Conservation (phyloP, 2,888 invertebrate species). For the Leptothorax acervorum region DNA sequence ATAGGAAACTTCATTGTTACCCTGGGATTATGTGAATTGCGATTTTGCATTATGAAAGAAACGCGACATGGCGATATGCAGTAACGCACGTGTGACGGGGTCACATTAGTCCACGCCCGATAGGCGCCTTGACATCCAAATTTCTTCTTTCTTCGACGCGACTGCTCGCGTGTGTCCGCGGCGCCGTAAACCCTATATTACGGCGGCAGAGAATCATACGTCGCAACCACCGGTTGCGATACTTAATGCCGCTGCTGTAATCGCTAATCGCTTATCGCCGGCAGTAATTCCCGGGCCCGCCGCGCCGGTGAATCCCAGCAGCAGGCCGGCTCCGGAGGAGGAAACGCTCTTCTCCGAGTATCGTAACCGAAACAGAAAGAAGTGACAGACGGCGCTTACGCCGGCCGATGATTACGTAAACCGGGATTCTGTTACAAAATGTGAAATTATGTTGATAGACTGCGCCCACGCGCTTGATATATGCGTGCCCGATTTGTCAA, state of each 20-base stretch:
- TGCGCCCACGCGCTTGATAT: neutral
- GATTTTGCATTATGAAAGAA: constrained; percentile 73
- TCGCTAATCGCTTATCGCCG: constrained; percentile 33
- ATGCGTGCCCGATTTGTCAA: constrained; percentile 21
- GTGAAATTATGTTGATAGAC: constrained; percentile 56
- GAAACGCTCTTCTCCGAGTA: constrained; percentile 29
- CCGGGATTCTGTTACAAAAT: constrained; percentile 62
- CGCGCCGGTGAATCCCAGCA: neutral
- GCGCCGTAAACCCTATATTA: constrained; percentile 36
- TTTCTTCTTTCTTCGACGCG: constrained; percentile 34
- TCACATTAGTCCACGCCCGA: constrained; percentile 32
- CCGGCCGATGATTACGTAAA: constrained; percentile 5
- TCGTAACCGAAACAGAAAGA: constrained; percentile 65
- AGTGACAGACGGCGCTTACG: constrained; percentile 27
- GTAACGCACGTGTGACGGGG: constrained; percentile 34
- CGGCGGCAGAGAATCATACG: constrained; percentile 24
- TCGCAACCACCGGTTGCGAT: constrained; percentile 43
- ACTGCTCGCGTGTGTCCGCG: constrained; percentile 38
- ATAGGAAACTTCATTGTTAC: constrained; percentile 75
- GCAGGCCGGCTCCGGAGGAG: neutral
- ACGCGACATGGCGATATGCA: constrained; percentile 52
- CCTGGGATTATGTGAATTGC: constrained; percentile 72
- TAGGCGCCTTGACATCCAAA: constrained; percentile 77
- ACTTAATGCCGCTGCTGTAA: constrained; percentile 36
- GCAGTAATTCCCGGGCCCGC: constrained; percentile 19